These are phyloP conservation scores for Hirtodrosophila alboralis DNA, from an alignment of 2,888 invertebrate genomes.

Conservation along the genomic window DNA sequence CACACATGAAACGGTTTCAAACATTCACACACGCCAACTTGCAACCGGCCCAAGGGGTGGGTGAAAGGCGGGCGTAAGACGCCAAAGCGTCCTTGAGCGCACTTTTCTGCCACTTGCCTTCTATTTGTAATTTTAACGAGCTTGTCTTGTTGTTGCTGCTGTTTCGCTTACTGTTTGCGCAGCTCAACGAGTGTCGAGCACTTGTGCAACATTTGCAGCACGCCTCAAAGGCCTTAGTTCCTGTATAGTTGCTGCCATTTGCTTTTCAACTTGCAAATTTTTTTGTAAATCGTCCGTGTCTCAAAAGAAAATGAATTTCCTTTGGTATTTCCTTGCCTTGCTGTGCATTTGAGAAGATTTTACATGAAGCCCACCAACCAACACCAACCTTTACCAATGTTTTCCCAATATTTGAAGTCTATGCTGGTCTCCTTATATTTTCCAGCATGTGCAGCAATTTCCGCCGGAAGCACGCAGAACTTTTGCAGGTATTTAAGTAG, in stretches of 20 bases:
- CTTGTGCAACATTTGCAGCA: slow-evolving; percentile 70
- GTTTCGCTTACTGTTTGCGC: slow-evolving; percentile 53
- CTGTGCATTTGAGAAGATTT: slow-evolving; percentile 57
- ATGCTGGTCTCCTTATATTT: slow-evolving; percentile 8
- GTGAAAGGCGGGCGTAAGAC: slow-evolving; percentile 35
- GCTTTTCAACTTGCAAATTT: slow-evolving; percentile 39
- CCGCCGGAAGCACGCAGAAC: slow-evolving; percentile 72
- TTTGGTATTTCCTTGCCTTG: slow-evolving; percentile 62
- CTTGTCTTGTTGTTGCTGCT: slow-evolving; percentile 30
- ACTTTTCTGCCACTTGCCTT: slow-evolving; percentile 79
- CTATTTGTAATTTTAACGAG: slow-evolving; percentile 77
- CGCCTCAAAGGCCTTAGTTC: slow-evolving; percentile 47
- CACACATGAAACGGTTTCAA: slow-evolving; percentile 1
- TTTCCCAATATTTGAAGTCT: not conserved
- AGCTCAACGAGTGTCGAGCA: slow-evolving; percentile 60
- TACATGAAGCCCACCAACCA: slow-evolving; percentile 17
- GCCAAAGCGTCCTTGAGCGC: slow-evolving; percentile 75
- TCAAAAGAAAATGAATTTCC: slow-evolving; percentile 68
- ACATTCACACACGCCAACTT: slow-evolving; percentile 3
- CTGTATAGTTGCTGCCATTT: slow-evolving; percentile 36
- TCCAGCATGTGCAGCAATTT: slow-evolving; percentile 55
- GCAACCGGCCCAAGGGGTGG: not conserved
- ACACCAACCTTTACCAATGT: no score
- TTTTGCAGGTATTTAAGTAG: slow-evolving; percentile 76
- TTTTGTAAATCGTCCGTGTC: slow-evolving; percentile 30